phyloP scores from a whole-genome alignment of 1,140 invertebrate species.

The Calliphora vicina region DNA sequence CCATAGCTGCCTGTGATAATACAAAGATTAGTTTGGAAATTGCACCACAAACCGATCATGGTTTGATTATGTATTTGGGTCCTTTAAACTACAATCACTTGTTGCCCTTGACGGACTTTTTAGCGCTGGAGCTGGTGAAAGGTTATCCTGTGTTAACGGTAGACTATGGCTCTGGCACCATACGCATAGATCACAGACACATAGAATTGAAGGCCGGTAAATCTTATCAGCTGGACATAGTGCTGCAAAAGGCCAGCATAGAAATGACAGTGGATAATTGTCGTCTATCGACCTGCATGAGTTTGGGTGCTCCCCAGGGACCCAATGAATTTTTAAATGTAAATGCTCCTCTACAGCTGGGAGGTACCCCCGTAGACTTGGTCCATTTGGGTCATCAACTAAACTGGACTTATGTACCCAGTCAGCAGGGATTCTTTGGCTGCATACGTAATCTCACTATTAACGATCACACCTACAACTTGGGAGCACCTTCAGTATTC shows the following conservation, averaged over 20 bases:
- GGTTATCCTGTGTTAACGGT: slow-evolving; percentile 86
- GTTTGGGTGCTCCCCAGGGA: slow-evolving; percentile 73
- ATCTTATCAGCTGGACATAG: slow-evolving; percentile 84
- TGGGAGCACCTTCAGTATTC: slow-evolving; percentile 75
- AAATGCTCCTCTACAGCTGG: slow-evolving; percentile 87
- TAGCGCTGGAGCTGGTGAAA: slow-evolving; percentile 86
- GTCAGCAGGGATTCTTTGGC: slow-evolving; percentile 75
- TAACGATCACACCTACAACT: slow-evolving; percentile 79
- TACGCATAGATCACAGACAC: slow-evolving; percentile 74
- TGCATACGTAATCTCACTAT: slow-evolving; percentile 88
- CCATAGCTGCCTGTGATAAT: slow-evolving; percentile 79
- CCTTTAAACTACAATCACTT: slow-evolving; percentile 74
- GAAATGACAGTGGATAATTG: slow-evolving; percentile 83
- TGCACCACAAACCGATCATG: slow-evolving; percentile 74
- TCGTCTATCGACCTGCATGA: slow-evolving; percentile 75
- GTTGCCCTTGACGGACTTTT: slow-evolving; percentile 80
- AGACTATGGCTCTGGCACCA: slow-evolving; percentile 88
- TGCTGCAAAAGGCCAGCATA: slow-evolving; percentile 73
- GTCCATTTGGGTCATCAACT: slow-evolving; percentile 67
- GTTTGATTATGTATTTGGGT: slow-evolving; percentile 91
- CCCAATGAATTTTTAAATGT: slow-evolving; percentile 84
- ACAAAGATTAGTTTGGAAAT: slow-evolving; percentile 82
- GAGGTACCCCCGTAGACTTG: slow-evolving; percentile 76
- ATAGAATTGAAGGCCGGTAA: slow-evolving; percentile 80
- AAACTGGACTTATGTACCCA: slow-evolving; percentile 74